Evolutionary conservation across 2,888 invertebrate genomes (phyloP), one percentile per base, ranked within the genome.

Genomic region (Acanthosoma haemorrhoidale): DNA sequence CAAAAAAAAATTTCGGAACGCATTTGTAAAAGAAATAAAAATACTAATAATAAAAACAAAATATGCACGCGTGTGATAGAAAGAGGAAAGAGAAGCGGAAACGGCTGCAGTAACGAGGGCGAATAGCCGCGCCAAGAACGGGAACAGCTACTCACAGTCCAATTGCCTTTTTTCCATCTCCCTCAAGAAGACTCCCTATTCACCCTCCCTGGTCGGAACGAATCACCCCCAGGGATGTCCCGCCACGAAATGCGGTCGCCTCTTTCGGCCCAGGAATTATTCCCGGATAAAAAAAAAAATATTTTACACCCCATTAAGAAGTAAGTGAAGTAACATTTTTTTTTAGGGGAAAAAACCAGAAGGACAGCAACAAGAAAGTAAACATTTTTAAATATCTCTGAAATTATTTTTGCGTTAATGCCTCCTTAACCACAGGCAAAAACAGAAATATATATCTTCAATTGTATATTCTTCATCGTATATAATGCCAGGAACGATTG

Each of bases 291-390:
- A 25, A 51, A 51, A 51, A 51, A 51, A 51, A 25, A n/a, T 43
- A 51, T 51, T 51, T 51, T 25, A 51, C 51, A 25, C 25, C n/a
- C 29, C 51, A 51, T 51, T n/a, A 51, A 51, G 51, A 51, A 51
- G 51, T 51, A 25, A 21, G 13, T 21, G 43, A 21, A 43, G 41
- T 8, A 15, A 18, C 3, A 3, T 32, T 32, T 32, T 51, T 51
- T 51, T 5, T 51, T 51, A n/a, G n/a, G n/a, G n/a, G n/a, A n/a
- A n/a, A n/a, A n/a, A n/a, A n/a, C n/a, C n/a, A n/a, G n/a, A n/a
- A n/a, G n/a, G n/a, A n/a, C n/a, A n/a, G n/a, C n/a, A n/a, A n/a
- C n/a, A n/a, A n/a, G n/a, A n/a, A n/a, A n/a, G n/a, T n/a, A n/a
- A n/a, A n/a, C n/a, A n/a, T n/a, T n/a, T n/a, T n/a, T n/a, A n/a